Base-by-base conservation (phyloP, 2,888 invertebrate genomes). In the Eumerus sabulonum region DNA sequence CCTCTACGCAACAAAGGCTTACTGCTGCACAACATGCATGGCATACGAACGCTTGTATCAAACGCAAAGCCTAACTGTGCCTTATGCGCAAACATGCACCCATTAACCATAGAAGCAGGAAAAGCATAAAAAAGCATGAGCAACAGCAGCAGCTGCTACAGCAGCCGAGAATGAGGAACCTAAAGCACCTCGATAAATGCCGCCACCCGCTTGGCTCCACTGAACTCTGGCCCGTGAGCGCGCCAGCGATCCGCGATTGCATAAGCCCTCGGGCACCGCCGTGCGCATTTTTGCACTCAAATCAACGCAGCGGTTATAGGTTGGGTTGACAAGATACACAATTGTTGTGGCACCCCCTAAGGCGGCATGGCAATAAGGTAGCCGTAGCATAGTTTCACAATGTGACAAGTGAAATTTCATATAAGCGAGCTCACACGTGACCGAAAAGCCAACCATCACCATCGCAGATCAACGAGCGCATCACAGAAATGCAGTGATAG, bases 371-470 rank as follows among this genome's bases (percentile, higher is more conserved):
- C 27, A 27, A 27, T 27, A 27, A 27, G 27, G 27, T 27, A 50
- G 47, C 51, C 3, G 47, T 9, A 60, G 45, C 27, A 57, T 59
- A 67, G 68, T 79, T 79, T 50, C 74, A 79, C 79, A 79, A 79
- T 74, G 73, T 79, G 74, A 79, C 79, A 79, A 70, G 79, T 79
- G 79, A 79, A 79, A 79, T 73, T 64, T 42, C 64, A 64, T 68
- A 48, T 71, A 57, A 63, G 42, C 42, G 27, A 63, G 68, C 62
- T 79, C 53, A 67, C 59, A 73, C 72, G 77, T 79, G 79, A 73
- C 77, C 72, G 27, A 27, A 27, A 27, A 27, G 3, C 27, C 7
- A 27, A 7, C 27, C 27, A 27, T 27, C 27, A 27, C 27, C 27
- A 27, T 27, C 27, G 7, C n/a, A 27, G 27, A 27, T 27, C 27